Evolutionary conservation across 2,797 vertebrate genomes (phyloP).

Genomic region (Uromys caudimaculatus): DNA sequence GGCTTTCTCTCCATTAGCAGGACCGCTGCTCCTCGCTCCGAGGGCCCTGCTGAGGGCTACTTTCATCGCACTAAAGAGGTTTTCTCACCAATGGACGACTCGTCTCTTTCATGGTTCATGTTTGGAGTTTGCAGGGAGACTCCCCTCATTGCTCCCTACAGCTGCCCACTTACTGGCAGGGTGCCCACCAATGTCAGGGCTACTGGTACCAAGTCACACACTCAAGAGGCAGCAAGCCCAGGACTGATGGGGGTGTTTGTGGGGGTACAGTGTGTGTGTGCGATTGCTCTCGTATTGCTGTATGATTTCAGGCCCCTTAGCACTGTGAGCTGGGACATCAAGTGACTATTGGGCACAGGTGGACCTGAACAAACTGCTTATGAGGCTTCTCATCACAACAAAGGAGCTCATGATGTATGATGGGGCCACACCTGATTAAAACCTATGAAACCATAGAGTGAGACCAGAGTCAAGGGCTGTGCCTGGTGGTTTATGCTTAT

Average conservation of each 20-base stretch:
- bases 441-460: not conserved
- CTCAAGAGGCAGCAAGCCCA: not conserved
- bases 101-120: slow-evolving; percentile 43
- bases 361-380: not conserved
- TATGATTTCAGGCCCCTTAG: not conserved
- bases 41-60: not conserved
- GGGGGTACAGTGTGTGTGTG: too few species aligned
- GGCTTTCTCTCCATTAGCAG: slow-evolving; percentile 26
- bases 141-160: not conserved
- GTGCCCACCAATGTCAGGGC: not conserved
- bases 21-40: not conserved
- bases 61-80: slow-evolving; percentile 32
- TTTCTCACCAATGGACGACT: slow-evolving; percentile 51
- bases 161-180: not conserved
- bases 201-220: not conserved
- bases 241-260: not conserved
- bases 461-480: not conserved
- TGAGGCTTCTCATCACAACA: not conserved
- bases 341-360: not conserved
- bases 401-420: not conserved
- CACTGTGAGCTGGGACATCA: not conserved
- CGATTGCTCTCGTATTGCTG: not conserved
- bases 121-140: slow-evolving; percentile 21
- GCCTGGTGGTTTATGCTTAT: not conserved
- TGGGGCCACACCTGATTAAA: not conserved